Evolutionary conservation across 2,888 invertebrate species (phyloP), one percentile per base, ranked within the genome.

Genomic region (Epinotia ramella): DNA sequence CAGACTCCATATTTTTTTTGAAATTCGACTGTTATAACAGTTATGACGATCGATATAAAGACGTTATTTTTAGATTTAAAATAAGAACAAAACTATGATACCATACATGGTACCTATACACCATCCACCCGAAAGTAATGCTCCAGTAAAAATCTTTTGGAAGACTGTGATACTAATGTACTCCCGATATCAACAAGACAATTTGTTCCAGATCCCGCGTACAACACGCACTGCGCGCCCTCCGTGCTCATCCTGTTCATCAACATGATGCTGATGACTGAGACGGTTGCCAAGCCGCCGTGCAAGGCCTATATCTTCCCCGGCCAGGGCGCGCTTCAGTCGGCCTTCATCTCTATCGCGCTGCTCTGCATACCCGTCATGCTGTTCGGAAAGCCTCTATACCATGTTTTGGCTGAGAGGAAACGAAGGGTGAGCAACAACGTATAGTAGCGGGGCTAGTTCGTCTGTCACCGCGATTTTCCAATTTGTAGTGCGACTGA

Each of bases 171-270:
- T 33, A 7, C 33, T 33, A 33, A 33, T 40, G 7, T 9, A 1
- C 9, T 40, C 1, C 40, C 49, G 4, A n/a, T 53, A 53, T 53
- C 6, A 53, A 6, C n/a, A n/a, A 6, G 5, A 53, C 53, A n/a
- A 53, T 57, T 49, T 11, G 71, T 84, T 87, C 3, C 84, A 95
- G 95, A 94, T 72, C 84, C 88, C 24, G 87, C 87, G 2, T 88
- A 88, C 40, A 91, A 92, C 28, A 89, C 96, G 0, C 92, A 91
- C 2, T 96, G 96, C 83, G 97, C 98, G 0, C 98, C 97, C 0
- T 97, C 97, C 44, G 96, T 98, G 0, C 95, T 98, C 24, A 97
- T 97, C 77, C 96, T 96, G 76, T 96, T 97, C 84, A 97, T 97
- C 88, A 97, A 97, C 88, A 97, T 97, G 97, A 96, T 96, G 91